Conservation (phyloP, 1,140 invertebrate species). For the Wiebesia pumilae region DNA sequence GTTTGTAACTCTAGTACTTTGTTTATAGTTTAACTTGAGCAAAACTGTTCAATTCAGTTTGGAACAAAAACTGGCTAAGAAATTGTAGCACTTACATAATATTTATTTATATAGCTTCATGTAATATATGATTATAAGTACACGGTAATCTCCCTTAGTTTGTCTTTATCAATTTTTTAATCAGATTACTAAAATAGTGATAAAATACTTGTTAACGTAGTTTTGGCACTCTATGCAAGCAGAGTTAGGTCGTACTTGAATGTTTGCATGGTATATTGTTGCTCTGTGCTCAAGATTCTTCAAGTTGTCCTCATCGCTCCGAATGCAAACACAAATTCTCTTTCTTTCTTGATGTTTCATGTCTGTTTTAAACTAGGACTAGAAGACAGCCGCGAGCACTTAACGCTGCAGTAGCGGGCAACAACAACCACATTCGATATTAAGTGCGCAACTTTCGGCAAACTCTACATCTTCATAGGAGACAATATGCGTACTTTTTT, state of each 20-base stretch:
- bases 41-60: slow-evolving; percentile 20
- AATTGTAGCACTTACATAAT: slow-evolving; percentile 23
- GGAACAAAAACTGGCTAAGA: slow-evolving; percentile 37
- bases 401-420: slow-evolving; percentile 63
- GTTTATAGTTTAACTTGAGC: neutral
- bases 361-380: slow-evolving; percentile 67
- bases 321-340: neutral
- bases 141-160: neutral
- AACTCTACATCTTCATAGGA: slow-evolving; percentile 33
- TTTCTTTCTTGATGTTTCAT: slow-evolving; percentile 34
- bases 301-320: slow-evolving; percentile 8
- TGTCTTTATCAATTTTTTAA: slow-evolving; percentile 27
- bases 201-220: slow-evolving; percentile 26
- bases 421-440: slow-evolving; percentile 74
- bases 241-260: slow-evolving; percentile 10
- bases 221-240: neutral
- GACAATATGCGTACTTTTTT: slow-evolving; percentile 29
- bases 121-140: neutral
- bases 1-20: neutral
- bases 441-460: slow-evolving; percentile 52
- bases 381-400: slow-evolving; percentile 71
- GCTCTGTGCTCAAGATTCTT: slow-evolving; percentile 37
- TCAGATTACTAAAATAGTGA: slow-evolving; percentile 14
- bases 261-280: slow-evolving; percentile 44
- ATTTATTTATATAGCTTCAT: slow-evolving; percentile 7